Base-by-base conservation (phyloP, 2,797 vertebrate genomes). In the Acestrorhynchus altus region DNA sequence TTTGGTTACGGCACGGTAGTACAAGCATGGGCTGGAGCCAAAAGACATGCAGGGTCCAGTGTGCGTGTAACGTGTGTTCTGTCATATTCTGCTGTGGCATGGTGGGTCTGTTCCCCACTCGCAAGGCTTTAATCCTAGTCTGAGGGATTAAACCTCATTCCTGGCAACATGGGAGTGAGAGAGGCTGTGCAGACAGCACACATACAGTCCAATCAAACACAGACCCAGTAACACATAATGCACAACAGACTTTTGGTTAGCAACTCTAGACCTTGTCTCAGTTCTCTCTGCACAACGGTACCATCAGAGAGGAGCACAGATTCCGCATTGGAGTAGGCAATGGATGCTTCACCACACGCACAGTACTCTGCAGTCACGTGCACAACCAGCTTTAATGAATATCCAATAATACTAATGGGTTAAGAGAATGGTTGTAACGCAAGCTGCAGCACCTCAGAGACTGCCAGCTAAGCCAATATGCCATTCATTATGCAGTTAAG, bases 61-160 rank as follows among this genome's bases (percentile, higher is more conserved):
- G 15, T 35, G 54, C 42, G 65, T 65, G 65, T 59, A 26, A 59
- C 8, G 6, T 22, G n/a, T 20, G 22, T 61, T 40, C 13, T n/a
- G 42, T 65, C 60, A n/a, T 59, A 71, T 69, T 79, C 69, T 57
- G 69, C 65, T 76, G 66, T 87, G 57, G 74, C 22, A 57, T 79
- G 24, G 20, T 52, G 59, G 40, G 78, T 78, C 71, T 77, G 81
- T 88, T 61, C 88, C 91, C 89, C 87, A 87, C 87, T 92, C 85
- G 89, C 89, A 88, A 83, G 80, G 88, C 86, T 88, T 87, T 93
- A 93, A 92, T 92, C 89, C 91, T 88, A 90, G 92, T 92, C 88
- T 90, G 90, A 87, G 83, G 90, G 91, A 93, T 94, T 93, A 94
- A 80, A 86, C 88, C 80, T 88, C 88, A 90, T 86, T 91, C 89